A percentile compares a stretch with the other conserved stretches of the same genome.
phyloP scores from a whole-genome alignment of 2,797 vertebrate species.

The Tiaroga cobitis region DNA sequence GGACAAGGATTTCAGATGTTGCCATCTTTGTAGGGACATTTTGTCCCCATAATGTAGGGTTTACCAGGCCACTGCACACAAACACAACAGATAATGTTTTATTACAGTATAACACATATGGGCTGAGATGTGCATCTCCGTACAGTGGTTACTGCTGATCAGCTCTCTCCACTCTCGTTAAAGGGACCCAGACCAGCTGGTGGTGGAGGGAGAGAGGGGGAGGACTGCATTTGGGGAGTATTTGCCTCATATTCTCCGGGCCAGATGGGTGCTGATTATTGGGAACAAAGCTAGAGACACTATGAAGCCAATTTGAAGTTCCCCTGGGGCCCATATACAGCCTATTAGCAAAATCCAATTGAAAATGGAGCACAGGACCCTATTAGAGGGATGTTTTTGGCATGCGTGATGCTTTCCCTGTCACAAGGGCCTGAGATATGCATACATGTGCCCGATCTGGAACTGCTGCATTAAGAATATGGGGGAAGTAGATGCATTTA shows the following conservation, averaged over 20 bases:
- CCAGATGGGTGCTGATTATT: slow-evolving; percentile 69
- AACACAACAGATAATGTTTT: slow-evolving; percentile 7
- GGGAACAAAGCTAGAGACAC: slow-evolving; percentile 62
- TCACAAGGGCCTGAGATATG: slow-evolving; percentile 48
- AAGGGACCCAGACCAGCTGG: slow-evolving; percentile 62
- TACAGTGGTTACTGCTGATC: slow-evolving; percentile 65
- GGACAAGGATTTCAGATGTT: no score
- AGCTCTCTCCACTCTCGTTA: slow-evolving; percentile 60
- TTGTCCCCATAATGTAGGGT: no score
- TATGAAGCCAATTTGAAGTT: slow-evolving; percentile 63
- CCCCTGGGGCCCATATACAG: slow-evolving; percentile 59
- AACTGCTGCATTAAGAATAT: slow-evolving; percentile 41
- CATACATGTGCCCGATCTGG: slow-evolving; percentile 42
- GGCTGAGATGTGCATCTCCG: slow-evolving; percentile 33
- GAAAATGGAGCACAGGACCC: slow-evolving; percentile 62
- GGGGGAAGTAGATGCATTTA: neutral
- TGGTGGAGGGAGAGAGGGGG: slow-evolving; percentile 42
- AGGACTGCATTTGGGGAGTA: slow-evolving; percentile 47
- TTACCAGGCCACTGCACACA: no score
- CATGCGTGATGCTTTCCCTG: slow-evolving; percentile 55
- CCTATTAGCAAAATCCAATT: slow-evolving; percentile 67
- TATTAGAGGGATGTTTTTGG: slow-evolving; percentile 56
- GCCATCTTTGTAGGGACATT: no score
- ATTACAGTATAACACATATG: slow-evolving; percentile 31
- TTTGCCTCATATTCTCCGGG: slow-evolving; percentile 61